Percentiles rank a stretch among this genome's conserved stretches.
phyloP scores from a whole-genome alignment of 2,888 invertebrate genomes.

The Acronicta leporina region DNA sequence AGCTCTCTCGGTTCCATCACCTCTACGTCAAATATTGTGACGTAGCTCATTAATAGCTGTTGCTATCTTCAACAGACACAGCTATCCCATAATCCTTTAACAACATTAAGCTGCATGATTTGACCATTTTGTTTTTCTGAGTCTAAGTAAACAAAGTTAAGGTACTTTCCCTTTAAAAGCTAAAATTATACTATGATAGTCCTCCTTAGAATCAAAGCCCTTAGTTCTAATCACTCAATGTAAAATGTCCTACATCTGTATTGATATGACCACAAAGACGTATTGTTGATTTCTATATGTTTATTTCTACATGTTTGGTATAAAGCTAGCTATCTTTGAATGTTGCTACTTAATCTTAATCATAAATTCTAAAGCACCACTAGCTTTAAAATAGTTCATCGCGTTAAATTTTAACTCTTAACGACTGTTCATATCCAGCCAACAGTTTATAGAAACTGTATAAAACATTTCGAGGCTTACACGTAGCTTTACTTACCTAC shows the following conservation, averaged over 20 bases:
- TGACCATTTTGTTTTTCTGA: no score
- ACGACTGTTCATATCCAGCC: conserved; percentile 17
- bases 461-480: conserved; percentile 23
- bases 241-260: no score
- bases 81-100: not conserved
- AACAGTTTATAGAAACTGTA: conserved; percentile 21
- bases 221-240: no score
- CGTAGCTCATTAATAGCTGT: not conserved
- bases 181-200: no score
- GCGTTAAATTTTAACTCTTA: conserved; percentile 3
- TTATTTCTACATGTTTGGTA: no score
- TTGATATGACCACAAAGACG: no score
- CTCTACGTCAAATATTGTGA: not conserved
- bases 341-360: not conserved
- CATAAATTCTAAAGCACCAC: not conserved
- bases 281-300: no score
- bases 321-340: not conserved
- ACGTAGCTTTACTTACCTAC: conserved; percentile 10
- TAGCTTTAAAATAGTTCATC: conserved; percentile 1
- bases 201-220: no score
- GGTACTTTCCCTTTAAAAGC: no score
- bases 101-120: not conserved
- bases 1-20: not conserved
- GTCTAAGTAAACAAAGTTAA: no score
- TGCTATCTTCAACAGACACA: not conserved